Evolutionary conservation across 2,888 invertebrate species (phyloP).

Genomic region (Sussaba pulchella): DNA sequence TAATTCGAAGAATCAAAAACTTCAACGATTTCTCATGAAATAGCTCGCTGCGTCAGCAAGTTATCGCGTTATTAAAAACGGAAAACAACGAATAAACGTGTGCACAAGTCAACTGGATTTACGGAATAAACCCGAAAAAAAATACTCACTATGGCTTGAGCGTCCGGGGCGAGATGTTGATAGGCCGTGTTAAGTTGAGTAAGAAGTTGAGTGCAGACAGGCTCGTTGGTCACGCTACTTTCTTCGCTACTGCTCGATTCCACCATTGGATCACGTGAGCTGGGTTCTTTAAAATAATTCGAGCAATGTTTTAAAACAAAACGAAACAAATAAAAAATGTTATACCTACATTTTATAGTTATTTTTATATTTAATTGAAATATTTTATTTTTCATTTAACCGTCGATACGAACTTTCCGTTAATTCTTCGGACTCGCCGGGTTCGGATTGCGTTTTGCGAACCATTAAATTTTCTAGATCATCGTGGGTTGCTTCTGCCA

Average conservation of each 20-base stretch:
- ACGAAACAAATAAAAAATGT: conserved; percentile 21
- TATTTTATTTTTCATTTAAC: background rate
- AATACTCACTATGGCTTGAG: conserved; percentile 81
- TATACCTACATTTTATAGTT: background rate
- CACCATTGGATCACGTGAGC: conserved; percentile 83
- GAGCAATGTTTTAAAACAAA: conserved; percentile 40
- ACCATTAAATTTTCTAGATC: conserved; percentile 46
- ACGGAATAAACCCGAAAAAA: background rate
- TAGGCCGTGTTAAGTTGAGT: conserved; percentile 83
- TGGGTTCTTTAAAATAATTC: conserved; percentile 76
- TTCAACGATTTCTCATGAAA: no score
- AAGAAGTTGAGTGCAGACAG: conserved; percentile 82
- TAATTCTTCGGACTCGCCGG: conserved; percentile 37
- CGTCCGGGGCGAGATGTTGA: conserved; percentile 83
- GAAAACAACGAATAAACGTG: background rate
- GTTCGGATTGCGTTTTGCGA: conserved; percentile 38
- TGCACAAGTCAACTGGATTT: no score
- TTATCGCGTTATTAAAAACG: background rate
- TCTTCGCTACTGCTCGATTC: conserved; percentile 82
- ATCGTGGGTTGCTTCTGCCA: conserved; percentile 22
- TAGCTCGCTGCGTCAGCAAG: background rate
- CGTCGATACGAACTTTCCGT: conserved; percentile 43
- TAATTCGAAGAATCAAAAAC: no score
- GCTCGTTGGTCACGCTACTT: conserved; percentile 78
- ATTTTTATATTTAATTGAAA: background rate